Conservation (phyloP, 2,888 invertebrate genomes). For the Torymus aiolomorphi region DNA sequence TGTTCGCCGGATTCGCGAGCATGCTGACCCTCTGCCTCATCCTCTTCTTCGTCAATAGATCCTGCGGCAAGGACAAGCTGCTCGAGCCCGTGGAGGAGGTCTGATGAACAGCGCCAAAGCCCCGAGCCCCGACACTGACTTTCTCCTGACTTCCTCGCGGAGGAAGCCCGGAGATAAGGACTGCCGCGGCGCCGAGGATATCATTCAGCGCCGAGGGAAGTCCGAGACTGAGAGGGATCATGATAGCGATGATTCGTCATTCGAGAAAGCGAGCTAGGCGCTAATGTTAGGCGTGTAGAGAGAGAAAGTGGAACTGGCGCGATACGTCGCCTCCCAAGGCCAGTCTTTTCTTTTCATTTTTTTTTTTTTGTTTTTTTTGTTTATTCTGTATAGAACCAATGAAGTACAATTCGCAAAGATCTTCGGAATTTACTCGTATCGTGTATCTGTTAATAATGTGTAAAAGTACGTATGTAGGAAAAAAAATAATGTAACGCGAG, state of each 20-base stretch:
- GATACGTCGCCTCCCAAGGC: background rate
- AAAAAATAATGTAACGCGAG: constrained; percentile 21
- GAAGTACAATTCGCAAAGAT: constrained; percentile 46
- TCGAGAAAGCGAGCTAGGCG: no score
- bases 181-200: no score
- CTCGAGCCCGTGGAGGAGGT: constrained; percentile 64
- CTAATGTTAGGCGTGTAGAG: background rate
- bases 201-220: no score
- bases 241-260: no score
- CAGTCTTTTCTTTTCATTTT: constrained; percentile 25
- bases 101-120: constrained; percentile 54
- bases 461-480: constrained; percentile 25
- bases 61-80: constrained; percentile 60
- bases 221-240: no score
- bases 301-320: background rate
- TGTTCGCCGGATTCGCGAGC: constrained; percentile 61
- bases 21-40: constrained; percentile 60
- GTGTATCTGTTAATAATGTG: constrained; percentile 41
- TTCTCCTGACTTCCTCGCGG: constrained; percentile 13
- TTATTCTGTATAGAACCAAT: constrained; percentile 37
- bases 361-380: constrained; percentile 10
- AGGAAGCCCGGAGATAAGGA: background rate
- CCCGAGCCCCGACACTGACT: constrained; percentile 8
- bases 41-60: constrained; percentile 55
- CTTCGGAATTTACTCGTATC: constrained; percentile 41